Evolutionary conservation across 2,797 vertebrate genomes (phyloP), one percentile per base, ranked within the genome.

Genomic region (Iguana delicatissima): DNA sequence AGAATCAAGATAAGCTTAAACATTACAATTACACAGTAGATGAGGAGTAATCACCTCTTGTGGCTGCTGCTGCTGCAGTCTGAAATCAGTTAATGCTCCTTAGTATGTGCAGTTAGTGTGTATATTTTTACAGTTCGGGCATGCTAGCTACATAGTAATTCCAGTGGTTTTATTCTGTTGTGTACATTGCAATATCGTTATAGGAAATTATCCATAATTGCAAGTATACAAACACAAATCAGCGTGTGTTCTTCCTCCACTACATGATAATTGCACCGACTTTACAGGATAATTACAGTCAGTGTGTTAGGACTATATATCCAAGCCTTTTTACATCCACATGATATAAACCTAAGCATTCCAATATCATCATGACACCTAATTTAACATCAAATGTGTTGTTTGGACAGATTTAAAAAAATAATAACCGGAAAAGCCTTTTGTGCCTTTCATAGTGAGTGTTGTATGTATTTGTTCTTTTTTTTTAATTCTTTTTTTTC

Each of bases 71-170:
- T 96, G 92, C 93, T 94, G 93, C 90, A 87, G 92, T 95, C 93
- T 96, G 93, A 95, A 89, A 67, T 93, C 96, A 95, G 93, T 94
- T 94, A 96, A 95, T 95, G 95, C 92, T 93, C 93, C 93, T 94
- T 93, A 93, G 85, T 92, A 29, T 96, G 93, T 91, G 91, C 95
- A 92, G 85, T 96, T 95, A 94, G 89, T 92, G 86, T 94, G 91
- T 91, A 91, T 94, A 87, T 94, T 96, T 95, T 96, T 95, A 92
- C 93, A 93, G 91, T 93, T 86, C 90, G 95, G 92, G 94, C 93
- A 93, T 93, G 94, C 94, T 91, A 92, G 93, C 92, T 95, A 91
- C 95, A 94, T 94, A 95, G 95, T 93, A 95, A 93, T 96, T 95
- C 95, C 89, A 77, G 76, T 64, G 90, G 87, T 94, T 95, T 96